Conservation (phyloP, 2,888 invertebrate genomes). For the Fabriciana adippe region DNA sequence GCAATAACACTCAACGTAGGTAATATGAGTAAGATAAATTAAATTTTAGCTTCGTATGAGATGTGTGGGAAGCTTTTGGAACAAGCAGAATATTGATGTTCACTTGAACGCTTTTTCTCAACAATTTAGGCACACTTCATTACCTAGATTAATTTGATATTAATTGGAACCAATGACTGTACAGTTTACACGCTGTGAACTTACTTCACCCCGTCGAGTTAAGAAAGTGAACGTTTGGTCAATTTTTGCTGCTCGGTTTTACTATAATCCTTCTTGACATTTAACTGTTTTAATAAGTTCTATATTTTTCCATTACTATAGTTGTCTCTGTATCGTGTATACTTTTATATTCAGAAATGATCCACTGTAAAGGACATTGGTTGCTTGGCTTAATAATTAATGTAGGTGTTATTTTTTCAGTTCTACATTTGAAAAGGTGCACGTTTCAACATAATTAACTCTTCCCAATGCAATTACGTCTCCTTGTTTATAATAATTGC, state of each 20-base stretch:
- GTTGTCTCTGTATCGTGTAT: no score
- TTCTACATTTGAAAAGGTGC: background rate
- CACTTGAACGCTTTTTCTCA: slow-evolving; percentile 31
- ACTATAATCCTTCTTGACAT: no score
- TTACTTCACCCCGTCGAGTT: background rate
- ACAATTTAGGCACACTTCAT: slow-evolving; percentile 33
- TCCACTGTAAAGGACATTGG: no score
- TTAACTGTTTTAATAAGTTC: no score
- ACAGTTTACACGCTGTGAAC: slow-evolving; percentile 2
- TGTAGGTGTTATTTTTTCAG: background rate
- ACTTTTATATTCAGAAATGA: no score
- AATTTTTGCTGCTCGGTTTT: background rate
- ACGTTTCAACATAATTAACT: slow-evolving; percentile 22
- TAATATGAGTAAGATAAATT: background rate
- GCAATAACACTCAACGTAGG: background rate
- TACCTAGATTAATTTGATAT: slow-evolving; percentile 33
- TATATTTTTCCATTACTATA: no score
- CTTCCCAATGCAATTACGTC: slow-evolving; percentile 17
- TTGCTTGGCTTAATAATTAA: slow-evolving; percentile 2
- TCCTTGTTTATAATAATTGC: slow-evolving; percentile 29
- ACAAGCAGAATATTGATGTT: slow-evolving; percentile 4
- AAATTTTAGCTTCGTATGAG: background rate
- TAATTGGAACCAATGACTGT: slow-evolving; percentile 31
- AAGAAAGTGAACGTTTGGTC: background rate
- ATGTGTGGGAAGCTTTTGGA: slow-evolving; percentile 4